Evolutionary conservation across 1,140 invertebrate genomes (phyloP).

Genomic region (Bilobella aurantiaca): DNA sequence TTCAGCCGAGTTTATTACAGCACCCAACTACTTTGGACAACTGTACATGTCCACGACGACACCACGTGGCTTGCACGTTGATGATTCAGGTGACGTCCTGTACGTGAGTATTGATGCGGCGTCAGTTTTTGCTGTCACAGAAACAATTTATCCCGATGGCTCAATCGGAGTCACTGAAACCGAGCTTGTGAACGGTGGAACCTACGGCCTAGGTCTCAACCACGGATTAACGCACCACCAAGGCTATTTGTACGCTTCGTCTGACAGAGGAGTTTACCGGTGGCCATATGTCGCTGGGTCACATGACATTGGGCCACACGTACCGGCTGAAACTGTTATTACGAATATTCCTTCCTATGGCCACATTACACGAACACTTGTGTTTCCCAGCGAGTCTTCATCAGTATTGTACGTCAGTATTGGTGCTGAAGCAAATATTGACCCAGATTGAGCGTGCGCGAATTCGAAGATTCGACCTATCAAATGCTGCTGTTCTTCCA

Average conservation of each 20-base stretch:
- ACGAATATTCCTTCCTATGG: conserved; percentile 2
- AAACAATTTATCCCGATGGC: not conserved
- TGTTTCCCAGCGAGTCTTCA: not conserved
- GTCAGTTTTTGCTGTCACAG: not conserved
- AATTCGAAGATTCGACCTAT: not conserved
- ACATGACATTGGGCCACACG: not conserved
- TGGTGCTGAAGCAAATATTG: conserved; percentile 17
- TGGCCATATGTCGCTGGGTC: conserved; percentile 17
- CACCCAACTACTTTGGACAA: not conserved
- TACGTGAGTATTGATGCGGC: not conserved
- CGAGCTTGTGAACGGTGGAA: not conserved
- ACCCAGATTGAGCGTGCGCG: conserved; percentile 1
- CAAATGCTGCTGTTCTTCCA: not conserved
- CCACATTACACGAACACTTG: not conserved
- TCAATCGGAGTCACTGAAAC: not conserved
- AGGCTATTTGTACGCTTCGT: conserved; percentile 14
- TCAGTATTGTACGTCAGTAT: conserved; percentile 8
- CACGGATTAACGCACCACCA: conserved; percentile 10
- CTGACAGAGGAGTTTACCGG: conserved; percentile 13
- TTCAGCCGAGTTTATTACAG: not conserved
- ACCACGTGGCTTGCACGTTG: not conserved
- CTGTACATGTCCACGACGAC: not conserved
- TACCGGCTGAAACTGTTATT: not conserved
- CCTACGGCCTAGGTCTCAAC: not conserved
- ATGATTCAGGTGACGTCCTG: not conserved